Conservation (phyloP, 2,888 invertebrate genomes). For the Blastobasis adustella region DNA sequence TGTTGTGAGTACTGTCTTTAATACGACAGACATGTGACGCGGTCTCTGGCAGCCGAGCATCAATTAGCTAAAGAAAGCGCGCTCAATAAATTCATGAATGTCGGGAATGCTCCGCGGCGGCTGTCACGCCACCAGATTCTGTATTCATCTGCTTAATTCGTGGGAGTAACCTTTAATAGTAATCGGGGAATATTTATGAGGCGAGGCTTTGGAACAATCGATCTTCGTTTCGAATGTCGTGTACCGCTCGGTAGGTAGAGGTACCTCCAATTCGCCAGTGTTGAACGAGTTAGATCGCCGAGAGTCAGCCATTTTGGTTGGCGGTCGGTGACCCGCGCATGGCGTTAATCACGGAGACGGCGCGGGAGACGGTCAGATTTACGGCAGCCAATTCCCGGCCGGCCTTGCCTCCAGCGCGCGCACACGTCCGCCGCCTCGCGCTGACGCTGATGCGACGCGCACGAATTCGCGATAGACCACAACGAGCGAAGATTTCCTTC, state of each 20-base stretch:
- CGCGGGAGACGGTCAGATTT: conserved; percentile 20
- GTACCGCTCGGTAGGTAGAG: no score
- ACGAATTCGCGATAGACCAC: no score
- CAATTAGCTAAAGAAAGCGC: conserved; percentile 19
- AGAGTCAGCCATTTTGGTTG: conserved; percentile 28
- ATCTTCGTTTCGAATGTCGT: no score
- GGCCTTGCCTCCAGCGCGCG: conserved; percentile 11
- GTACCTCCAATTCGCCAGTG: no score
- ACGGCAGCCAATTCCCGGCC: conserved; percentile 13
- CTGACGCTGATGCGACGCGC: no score
- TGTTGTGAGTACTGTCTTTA: no score
- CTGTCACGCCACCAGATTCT: neutral
- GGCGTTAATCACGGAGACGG: conserved; percentile 24
- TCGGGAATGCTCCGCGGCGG: conserved; percentile 11
- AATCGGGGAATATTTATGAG: neutral
- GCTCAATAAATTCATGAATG: conserved; percentile 18
- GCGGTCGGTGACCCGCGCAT: conserved; percentile 24
- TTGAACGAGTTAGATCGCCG: no score
- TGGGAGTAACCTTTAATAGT: neutral
- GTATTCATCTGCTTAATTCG: neutral
- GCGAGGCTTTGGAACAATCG: no score
- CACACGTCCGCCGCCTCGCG: neutral
- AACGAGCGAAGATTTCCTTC: no score
- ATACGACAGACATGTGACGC: neutral
- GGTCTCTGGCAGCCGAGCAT: conserved; percentile 2